Base-by-base conservation (phyloP, 2,888 invertebrate species). In the Microplitis deprimator region DNA sequence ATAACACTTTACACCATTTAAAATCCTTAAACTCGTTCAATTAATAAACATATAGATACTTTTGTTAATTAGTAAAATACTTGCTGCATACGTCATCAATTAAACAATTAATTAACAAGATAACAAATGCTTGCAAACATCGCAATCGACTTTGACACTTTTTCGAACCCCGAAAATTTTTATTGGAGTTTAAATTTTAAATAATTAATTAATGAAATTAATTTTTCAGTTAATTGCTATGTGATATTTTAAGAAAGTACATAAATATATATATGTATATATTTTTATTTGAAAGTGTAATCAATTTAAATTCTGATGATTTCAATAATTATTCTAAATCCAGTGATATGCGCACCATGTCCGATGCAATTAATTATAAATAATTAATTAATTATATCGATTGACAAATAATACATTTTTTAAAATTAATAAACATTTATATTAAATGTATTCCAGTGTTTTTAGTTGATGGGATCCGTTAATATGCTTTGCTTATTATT, bases 1-100 rank as follows among this genome's bases (percentile, higher is more conserved):
- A 81, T 81, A 81, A 70, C 77, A 79, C 78, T 65, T 61, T 73
- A 75, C 78, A 75, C 79, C 76, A 79, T 73, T 75, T 75, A 65
- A 17, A 62, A 62, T 62, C 50, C 8, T 50, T 8, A 50, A 50
- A 13, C 13, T 50, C 13, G 29, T 29, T 50, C 50, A 50, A 50
- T 7, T 50, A 50, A 13, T 50, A 13, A 13, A 13, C 0, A 50
- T 50, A 13, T 4, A 50, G 50, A 50, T 8, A 13, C 13, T 29
- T 29, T 29, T 29, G 29, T 29, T 29, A 29, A 29, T 29, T 29
- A 29, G 29, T 29, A 29, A 29, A 29, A 29, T 29, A 29, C 4
- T 29, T 29, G 29, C 29, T 29, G 29, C 29, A 29, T 29, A 29
- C 29, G 29, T 29, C 29, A 29, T 29, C 29, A 29, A 29, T 29